Evolutionary conservation across 2,113 vertebrate species (phyloP), one percentile per base, ranked within the genome.

Genomic region (Oncorhynchus masou): DNA sequence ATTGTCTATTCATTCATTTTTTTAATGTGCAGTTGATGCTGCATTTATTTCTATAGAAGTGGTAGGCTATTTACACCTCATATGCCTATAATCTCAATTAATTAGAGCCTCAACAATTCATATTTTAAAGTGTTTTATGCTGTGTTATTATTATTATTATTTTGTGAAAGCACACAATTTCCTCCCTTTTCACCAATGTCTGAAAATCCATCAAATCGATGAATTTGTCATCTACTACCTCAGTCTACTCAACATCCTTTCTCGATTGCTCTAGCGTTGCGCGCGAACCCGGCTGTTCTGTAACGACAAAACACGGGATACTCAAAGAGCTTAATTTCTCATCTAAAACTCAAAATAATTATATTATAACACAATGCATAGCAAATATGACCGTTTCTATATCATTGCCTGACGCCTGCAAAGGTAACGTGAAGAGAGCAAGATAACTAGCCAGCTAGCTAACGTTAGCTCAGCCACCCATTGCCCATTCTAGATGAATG

Each of bases 211-310:
- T 8, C 3, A 62, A 9, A 83, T 88, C 87, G 67, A 81, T 76
- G 54, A 13, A 4, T 22, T 51, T 74, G 75, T 6, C 74, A 81
- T 90, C 65, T 83, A 88, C 84, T 88, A 49, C 3, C 74, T 1
- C 0, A 3, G 0, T 48, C 59, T 82, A 24, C 19, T 0, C 7
- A 3, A 8, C 0, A 2, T 88, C 87, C 34, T 76, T 31, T 73
- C 27, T 90, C 91, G 1, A 8, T 54, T 87, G 15, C 57, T 83
- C 25, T 1, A 2, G 88, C 22, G 87, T 90, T 83, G 74, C 22
- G 48, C 75, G 88, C 85, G 86, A 62, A 62, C 59, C 4, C 8
- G n/a, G 59, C 5, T 62, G 59, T 22, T 62, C 59, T 22, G 59
- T 9, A 62, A 13, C 59, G 11, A 62, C 6, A 20, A 20, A 11